These are phyloP conservation scores for Nothoprocta pentlandii DNA, from an alignment of 2,113 vertebrate species.

Conservation along the genomic window DNA sequence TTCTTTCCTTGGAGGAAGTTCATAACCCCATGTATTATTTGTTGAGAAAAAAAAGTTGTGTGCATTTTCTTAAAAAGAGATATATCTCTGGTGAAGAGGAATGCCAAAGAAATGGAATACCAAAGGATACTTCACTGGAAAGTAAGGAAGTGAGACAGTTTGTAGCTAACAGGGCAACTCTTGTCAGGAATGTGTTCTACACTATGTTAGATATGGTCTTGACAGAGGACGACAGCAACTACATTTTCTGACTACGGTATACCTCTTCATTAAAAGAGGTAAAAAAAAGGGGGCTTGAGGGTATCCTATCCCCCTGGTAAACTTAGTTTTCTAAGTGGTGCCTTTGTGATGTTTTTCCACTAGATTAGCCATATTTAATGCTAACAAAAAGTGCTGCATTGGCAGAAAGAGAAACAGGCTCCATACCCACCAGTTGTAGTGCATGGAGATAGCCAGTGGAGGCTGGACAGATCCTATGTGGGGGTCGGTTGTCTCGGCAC, in stretches of 20 bases:
- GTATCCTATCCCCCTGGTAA: not conserved
- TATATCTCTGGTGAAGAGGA: not conserved
- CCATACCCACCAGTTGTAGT: not conserved
- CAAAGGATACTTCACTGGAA: not conserved
- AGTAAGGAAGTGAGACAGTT: not conserved
- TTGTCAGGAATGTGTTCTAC: not conserved
- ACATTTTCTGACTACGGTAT: not conserved
- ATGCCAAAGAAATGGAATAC: not conserved
- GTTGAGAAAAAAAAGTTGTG: not conserved
- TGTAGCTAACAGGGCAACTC: not conserved
- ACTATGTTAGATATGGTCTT: not conserved
- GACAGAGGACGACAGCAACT: not conserved
- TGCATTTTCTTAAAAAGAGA: constrained; percentile 2
- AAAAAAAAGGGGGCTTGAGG: not conserved
- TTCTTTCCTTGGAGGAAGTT: constrained; percentile 14
- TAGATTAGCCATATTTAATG: no score
- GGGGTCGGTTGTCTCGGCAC: not conserved
- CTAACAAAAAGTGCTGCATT: not conserved
- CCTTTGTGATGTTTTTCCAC: not conserved
- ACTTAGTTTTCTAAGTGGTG: fast-evolving
- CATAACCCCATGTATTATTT: not conserved
- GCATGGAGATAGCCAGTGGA: fast-evolving
- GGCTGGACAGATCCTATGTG: not conserved
- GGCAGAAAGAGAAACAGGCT: not conserved
- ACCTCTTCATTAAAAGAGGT: not conserved